phyloP scores from a whole-genome alignment of 2,888 invertebrate genomes.

The Lithophane socia region DNA sequence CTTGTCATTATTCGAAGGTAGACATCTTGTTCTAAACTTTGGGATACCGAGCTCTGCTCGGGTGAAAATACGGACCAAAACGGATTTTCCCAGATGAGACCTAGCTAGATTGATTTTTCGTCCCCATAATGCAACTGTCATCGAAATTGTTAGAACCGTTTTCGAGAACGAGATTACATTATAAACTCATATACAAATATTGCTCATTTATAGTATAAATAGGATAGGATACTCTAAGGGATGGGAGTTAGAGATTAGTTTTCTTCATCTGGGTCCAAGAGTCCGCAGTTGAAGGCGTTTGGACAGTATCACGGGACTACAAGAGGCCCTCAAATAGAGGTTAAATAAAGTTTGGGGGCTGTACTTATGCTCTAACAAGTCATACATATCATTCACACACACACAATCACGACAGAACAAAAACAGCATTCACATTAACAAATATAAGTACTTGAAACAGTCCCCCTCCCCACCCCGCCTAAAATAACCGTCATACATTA shows the following conservation, averaged over 20 bases:
- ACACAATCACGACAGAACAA: not conserved
- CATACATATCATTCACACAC: not conserved
- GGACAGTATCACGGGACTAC: not conserved
- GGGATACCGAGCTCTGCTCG: too few relatives aligned
- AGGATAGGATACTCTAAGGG: not conserved
- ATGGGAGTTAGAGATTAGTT: not conserved
- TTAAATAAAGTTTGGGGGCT: not conserved
- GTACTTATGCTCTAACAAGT: not conserved
- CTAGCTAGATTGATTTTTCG: too few relatives aligned
- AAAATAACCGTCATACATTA: slow-evolving; percentile 48
- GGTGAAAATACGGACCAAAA: too few relatives aligned
- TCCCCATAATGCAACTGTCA: too few relatives aligned
- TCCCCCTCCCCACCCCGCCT: not conserved
- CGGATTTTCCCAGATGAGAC: too few relatives aligned
- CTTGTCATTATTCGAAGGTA: too few relatives aligned
- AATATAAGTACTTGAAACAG: not conserved
- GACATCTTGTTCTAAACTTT: too few relatives aligned
- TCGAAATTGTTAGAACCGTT: too few relatives aligned
- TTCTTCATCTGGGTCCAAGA: not conserved
- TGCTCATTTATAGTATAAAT: too few relatives aligned
- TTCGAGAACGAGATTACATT: too few relatives aligned
- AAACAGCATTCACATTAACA: not conserved
- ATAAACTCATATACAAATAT: too few relatives aligned
- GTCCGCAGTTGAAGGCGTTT: too few relatives aligned
- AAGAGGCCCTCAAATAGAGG: not conserved